These are phyloP conservation scores for Aspidiotus destructor DNA, from an alignment of 2,888 invertebrate species.

Conservation along the genomic window DNA sequence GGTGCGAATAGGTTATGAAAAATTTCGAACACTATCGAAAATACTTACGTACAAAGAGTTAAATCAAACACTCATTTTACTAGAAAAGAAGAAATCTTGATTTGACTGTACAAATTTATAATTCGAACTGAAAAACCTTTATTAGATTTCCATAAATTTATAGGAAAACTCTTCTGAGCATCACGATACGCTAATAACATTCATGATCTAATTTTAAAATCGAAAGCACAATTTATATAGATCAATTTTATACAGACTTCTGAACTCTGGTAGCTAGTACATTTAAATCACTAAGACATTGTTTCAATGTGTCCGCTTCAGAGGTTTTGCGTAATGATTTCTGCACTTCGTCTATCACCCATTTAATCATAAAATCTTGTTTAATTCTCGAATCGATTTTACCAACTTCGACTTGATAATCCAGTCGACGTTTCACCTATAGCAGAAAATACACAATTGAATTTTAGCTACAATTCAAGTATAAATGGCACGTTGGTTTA, in stretches of 20 bases:
- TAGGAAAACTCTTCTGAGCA: not conserved
- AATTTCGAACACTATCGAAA: too few relatives aligned
- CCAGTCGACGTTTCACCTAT: conserved; percentile 72
- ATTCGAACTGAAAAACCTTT: too few relatives aligned
- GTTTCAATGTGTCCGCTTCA: conserved; percentile 80
- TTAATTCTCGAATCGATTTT: conserved; percentile 71
- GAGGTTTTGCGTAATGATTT: conserved; percentile 87
- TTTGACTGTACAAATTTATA: too few relatives aligned
- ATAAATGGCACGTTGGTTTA: not conserved
- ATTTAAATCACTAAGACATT: conserved; percentile 78
- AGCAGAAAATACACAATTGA: conserved; percentile 7
- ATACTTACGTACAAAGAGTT: too few relatives aligned
- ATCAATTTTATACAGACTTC: too few relatives aligned
- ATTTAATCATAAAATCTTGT: conserved; percentile 89
- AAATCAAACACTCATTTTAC: too few relatives aligned
- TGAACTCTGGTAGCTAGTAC: conserved; percentile 51
- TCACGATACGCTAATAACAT: conserved; percentile 6
- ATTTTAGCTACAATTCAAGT: not conserved
- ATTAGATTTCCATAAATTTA: too few relatives aligned
- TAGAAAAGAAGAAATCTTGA: too few relatives aligned
- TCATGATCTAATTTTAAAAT: conserved; percentile 2
- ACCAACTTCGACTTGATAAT: conserved; percentile 84
- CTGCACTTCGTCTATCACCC: conserved; percentile 75
- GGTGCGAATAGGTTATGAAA: too few relatives aligned
- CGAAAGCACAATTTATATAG: not conserved